phyloP scores from a whole-genome alignment of 1,140 invertebrate genomes.

The Diachasmimorpha longicaudata region DNA sequence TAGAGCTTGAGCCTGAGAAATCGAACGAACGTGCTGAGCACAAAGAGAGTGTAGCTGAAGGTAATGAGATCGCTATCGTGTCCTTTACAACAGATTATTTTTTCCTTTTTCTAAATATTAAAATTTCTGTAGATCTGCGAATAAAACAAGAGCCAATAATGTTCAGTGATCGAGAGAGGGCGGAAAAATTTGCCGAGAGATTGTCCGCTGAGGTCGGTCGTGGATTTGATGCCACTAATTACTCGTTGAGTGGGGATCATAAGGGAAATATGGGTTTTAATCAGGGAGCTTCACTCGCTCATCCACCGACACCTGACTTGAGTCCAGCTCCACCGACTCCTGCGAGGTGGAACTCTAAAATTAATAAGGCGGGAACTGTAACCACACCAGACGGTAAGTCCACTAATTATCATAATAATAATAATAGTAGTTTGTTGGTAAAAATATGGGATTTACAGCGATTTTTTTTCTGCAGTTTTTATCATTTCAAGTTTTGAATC shows the following conservation, averaged over 20 bases:
- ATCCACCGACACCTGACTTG: conserved; percentile 59
- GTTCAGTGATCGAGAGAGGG: conserved; percentile 60
- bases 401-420: background rate
- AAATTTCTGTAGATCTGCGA: conserved; percentile 64
- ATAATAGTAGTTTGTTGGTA: no score
- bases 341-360: conserved; percentile 65
- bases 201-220: conserved; percentile 54
- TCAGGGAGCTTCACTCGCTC: conserved; percentile 45
- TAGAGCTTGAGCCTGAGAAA: conserved; percentile 51
- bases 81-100: no score
- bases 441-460: no score
- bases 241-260: conserved; percentile 29
- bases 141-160: conserved; percentile 68
- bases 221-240: conserved; percentile 43
- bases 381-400: conserved; percentile 68
- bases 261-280: conserved; percentile 41
- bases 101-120: background rate
- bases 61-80: conserved; percentile 31
- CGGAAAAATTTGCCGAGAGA: conserved; percentile 59
- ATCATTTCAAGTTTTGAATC: no score
- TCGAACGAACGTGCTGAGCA: conserved; percentile 54
- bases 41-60: conserved; percentile 59
- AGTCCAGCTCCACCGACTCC: conserved; percentile 55
- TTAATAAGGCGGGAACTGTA: conserved; percentile 66
- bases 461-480: no score